Evolutionary conservation across 2,797 vertebrate species (phyloP).

Genomic region (Ceyx erithaca): DNA sequence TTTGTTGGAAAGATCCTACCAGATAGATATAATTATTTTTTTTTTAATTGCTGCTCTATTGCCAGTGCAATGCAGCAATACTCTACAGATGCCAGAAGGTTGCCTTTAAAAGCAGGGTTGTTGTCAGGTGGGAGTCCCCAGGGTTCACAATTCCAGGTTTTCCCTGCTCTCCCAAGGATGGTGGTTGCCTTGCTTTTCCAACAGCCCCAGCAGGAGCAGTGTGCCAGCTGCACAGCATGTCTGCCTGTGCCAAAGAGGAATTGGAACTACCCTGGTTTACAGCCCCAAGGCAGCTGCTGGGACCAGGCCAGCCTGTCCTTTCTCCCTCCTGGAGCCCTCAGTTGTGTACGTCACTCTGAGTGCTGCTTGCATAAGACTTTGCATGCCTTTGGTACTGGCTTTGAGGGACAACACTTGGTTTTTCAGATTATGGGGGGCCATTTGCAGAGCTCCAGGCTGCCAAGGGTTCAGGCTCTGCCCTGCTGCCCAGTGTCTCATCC

Average conservation of each 20-base stretch:
- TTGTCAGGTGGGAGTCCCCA: background rate
- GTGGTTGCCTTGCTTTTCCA: background rate
- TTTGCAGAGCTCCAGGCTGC: background rate
- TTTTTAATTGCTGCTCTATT: background rate
- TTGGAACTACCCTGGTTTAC: background rate
- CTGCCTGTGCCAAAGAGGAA: background rate
- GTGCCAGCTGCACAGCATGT: background rate
- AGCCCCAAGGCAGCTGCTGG: background rate
- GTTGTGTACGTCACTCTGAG: accelerated
- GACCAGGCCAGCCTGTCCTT: background rate
- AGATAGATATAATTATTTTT: background rate
- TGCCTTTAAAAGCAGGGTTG: background rate
- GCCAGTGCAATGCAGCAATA: background rate
- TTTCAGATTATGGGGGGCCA: background rate
- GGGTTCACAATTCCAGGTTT: background rate
- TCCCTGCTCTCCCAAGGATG: background rate
- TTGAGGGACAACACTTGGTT: background rate
- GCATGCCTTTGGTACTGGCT: accelerated
- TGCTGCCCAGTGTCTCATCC: accelerated
- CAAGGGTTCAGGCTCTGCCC: background rate
- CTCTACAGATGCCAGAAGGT: background rate
- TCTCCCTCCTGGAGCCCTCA: accelerated
- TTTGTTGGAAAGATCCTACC: background rate
- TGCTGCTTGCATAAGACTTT: background rate
- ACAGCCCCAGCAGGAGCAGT: background rate